Base-by-base conservation (phyloP, 2,113 vertebrate species). In the Oxygymnocypris stewartii region DNA sequence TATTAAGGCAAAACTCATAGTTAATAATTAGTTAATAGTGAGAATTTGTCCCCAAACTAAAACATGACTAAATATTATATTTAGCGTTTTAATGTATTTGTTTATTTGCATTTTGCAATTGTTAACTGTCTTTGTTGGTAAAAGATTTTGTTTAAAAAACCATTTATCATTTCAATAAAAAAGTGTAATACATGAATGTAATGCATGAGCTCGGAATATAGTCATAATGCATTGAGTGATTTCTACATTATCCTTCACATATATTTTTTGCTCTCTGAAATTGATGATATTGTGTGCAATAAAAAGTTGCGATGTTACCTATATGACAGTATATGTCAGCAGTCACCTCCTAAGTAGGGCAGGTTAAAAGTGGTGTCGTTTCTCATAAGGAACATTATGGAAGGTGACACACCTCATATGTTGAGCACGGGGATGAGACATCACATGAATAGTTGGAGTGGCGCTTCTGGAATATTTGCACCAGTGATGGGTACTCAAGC, bases 401-500 rank as follows among this genome's bases (percentile, higher is more conserved):
- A 74, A 74, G 82, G 67, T 74, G 82, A 74, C 82, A 75, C 69
- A 42, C 42, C 82, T 84, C 69, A 84, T 84, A 74, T 84, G 67
- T 74, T 57, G 65, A 84, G 35, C 82, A 74, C 2, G 31, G 35
- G 31, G 82, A 84, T 74, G 49, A 82, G 73, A 67, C 74, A 78
- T 65, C 18, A 9, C 49, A 54, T 61, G 74, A 85, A 67, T 51
- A 31, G 73, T 35, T 63, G 20, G 59, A 78, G 74, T 49, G 42
- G 28, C 49, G 65, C 84, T 85, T 74, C 35, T 79, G 13, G 76
- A 85, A 85, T 85, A 85, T 85, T 79, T 71, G 28, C 49, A 71
- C 49, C 84, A 85, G 44, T 79, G 77, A 85, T 69, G 65, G 84
- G 63, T 85, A 71, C 31, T 85, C 76, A 51, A 12, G 76, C 84